Conservation (phyloP, 2,797 vertebrate species). For the Cygnus olor region DNA sequence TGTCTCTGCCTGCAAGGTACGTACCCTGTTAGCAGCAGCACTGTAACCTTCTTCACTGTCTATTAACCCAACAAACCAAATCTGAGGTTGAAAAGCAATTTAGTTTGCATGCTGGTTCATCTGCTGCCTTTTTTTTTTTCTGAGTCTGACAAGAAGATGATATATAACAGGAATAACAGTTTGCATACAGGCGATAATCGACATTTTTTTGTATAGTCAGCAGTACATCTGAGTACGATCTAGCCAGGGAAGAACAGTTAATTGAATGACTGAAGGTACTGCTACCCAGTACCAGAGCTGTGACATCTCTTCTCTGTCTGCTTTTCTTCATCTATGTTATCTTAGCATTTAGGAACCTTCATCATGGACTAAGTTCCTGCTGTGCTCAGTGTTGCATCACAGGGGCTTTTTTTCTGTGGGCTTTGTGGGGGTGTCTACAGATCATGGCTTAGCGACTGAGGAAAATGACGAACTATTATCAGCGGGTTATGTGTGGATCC, state of each 20-base stretch:
- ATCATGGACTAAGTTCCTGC: neutral
- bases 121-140: neutral
- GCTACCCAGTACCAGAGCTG: neutral
- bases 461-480: neutral
- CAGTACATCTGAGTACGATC: rapidly evolving
- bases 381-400: neutral
- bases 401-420: neutral
- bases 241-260: neutral
- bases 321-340: neutral
- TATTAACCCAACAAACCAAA: neutral
- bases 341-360: neutral
- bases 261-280: neutral
- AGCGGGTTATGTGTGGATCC: neutral
- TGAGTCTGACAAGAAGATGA: neutral
- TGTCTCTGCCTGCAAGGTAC: neutral
- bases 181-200: neutral
- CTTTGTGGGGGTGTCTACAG: neutral
- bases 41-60: neutral
- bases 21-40: neutral
- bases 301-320: neutral
- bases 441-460: neutral
- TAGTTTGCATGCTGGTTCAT: neutral
- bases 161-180: neutral
- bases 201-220: neutral
- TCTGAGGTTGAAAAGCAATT: neutral